Evolutionary conservation across 2,888 invertebrate species (phyloP).

Genomic region (Rambutsinella grinnellia): DNA sequence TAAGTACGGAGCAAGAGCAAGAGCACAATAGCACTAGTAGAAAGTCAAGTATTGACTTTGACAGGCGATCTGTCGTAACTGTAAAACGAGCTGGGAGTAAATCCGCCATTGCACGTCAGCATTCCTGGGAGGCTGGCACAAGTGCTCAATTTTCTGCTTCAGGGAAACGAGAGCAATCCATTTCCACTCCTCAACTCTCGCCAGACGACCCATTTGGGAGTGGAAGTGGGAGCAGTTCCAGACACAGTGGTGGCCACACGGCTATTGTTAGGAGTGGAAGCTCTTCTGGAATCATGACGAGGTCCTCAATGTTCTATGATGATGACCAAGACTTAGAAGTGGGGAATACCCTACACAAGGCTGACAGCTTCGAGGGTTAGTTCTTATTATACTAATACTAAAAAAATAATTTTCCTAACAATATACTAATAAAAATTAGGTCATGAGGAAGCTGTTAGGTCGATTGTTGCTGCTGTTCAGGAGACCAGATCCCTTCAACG

Average conservation of each 20-base stretch:
- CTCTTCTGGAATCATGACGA: slow-evolving; percentile 42
- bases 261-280: slow-evolving; percentile 42
- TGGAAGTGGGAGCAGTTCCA: slow-evolving; percentile 56
- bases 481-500: slow-evolving; percentile 73
- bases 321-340: slow-evolving; percentile 53
- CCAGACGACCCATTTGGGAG: slow-evolving; percentile 63
- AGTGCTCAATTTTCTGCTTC: slow-evolving; percentile 48
- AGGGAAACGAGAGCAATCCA: slow-evolving; percentile 53
- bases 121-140: slow-evolving; percentile 59
- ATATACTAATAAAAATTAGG: no score
- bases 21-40: slow-evolving; percentile 70
- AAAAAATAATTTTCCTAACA: no score
- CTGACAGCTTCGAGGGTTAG: slow-evolving; percentile 79
- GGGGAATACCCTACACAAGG: slow-evolving; percentile 69
- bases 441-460: slow-evolving; percentile 78
- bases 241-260: slow-evolving; percentile 45
- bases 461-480: slow-evolving; percentile 77
- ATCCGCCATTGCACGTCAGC: slow-evolving; percentile 57
- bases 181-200: slow-evolving; percentile 63
- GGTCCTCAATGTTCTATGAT: slow-evolving; percentile 50
- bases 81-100: slow-evolving; percentile 63
- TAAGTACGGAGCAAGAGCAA: slow-evolving; percentile 71
- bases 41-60: slow-evolving; percentile 72
- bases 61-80: slow-evolving; percentile 67
- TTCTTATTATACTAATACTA: no score